Base-by-base conservation (phyloP, 2,113 vertebrate genomes). In the Peucedramus taeniatus region DNA sequence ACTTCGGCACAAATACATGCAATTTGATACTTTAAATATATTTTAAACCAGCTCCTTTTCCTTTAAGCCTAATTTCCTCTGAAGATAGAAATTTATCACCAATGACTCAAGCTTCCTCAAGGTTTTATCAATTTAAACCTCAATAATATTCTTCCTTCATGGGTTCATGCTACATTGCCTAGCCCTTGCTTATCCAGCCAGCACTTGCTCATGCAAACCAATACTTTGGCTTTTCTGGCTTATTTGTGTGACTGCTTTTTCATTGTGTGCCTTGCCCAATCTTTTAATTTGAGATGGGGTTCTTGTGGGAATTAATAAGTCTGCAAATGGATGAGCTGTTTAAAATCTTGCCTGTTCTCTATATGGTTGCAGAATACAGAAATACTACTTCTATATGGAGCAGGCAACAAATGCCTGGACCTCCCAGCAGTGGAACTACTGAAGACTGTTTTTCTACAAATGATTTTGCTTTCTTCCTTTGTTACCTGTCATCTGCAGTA, bases 21-120 rank as follows among this genome's bases (percentile, higher is more conserved):
- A 95, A 95, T 87, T 59, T 56, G 93, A 96, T 94, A 93, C 60
- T 87, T 95, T 28, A 94, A 82, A 77, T 53, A 22, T 59, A 44
- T 92, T 93, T 80, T 74, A 83, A 94, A 87, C 17, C 54, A 66
- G 26, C 13, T 90, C 35, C 22, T 90, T 93, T 88, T 88, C 64
- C 68, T 90, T 93, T 90, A 83, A 90, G 64, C 40, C 31, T 74
- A 27, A 91, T 91, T 96, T 93, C 72, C 75, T 96, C 87, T 44
- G 59, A 85, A 68, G 63, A 83, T 59, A 93, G 50, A 69, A 69
- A 93, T 93, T 77, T 90, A 92, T 89, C 89, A 74, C 19, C 42
- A 50, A 35, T 83, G 81, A 93, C 63, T 93, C 75, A 79, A 87
- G 31, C 49, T 91, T 80, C 83, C 83, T 93, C 70, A 77, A 94